Conservation (phyloP, 2,797 vertebrate species). For the Argya squamiceps region DNA sequence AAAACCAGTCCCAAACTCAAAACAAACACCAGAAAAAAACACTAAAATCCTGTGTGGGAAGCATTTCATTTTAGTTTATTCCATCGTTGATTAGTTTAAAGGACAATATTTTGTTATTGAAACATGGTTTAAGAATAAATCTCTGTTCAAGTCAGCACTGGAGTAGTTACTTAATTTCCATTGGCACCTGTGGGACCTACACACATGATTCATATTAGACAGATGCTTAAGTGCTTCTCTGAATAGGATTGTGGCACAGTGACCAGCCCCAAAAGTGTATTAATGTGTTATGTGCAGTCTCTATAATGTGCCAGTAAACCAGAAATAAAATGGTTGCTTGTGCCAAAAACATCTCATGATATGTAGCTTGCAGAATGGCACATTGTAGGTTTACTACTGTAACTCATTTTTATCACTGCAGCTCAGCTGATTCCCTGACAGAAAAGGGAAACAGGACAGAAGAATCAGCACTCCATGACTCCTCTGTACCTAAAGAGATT, state of each 20-base stretch:
- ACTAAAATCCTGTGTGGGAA: background rate
- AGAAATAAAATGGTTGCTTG: slow-evolving; percentile 12
- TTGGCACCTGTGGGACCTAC: slow-evolving; percentile 6
- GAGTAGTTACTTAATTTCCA: slow-evolving; percentile 34
- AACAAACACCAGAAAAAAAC: background rate
- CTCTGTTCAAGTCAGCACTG: background rate
- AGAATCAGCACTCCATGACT: background rate
- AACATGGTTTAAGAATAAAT: background rate
- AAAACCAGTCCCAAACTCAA: background rate
- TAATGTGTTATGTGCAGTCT: background rate
- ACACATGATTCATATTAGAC: background rate
- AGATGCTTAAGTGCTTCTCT: background rate
- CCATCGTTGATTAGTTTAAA: background rate
- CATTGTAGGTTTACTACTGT: slow-evolving; percentile 4
- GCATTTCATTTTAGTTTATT: background rate
- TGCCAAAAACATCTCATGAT: slow-evolving; percentile 38
- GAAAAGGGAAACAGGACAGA: background rate
- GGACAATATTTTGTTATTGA: background rate
- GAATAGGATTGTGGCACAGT: slow-evolving; percentile 20
- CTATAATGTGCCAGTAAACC: slow-evolving; percentile 20
- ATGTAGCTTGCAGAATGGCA: background rate
- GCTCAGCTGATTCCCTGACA: background rate
- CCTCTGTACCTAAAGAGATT: background rate
- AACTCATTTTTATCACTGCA: slow-evolving; percentile 39
- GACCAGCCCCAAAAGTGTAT: background rate